Evolutionary conservation across 1,140 invertebrate species (phyloP).

Genomic region (Acromyrmex heyeri): DNA sequence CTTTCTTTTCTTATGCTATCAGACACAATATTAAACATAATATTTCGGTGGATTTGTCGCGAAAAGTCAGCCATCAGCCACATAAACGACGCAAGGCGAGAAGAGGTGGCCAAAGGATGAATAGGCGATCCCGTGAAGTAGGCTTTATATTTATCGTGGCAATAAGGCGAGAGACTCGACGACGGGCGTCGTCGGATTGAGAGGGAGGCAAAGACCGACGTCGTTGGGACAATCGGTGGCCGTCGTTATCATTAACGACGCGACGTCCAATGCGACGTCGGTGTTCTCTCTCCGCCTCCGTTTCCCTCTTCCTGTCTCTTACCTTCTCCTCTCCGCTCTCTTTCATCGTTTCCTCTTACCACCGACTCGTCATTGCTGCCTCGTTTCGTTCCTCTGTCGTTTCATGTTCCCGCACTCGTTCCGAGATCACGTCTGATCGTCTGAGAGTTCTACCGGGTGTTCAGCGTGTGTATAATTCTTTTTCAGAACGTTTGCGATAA

Average conservation of each 20-base stretch:
- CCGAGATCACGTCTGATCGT: slow-evolving; percentile 25
- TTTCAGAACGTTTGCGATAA: neutral
- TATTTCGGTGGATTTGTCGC: neutral
- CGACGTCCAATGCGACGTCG: slow-evolving; percentile 76
- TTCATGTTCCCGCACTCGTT: slow-evolving; percentile 43
- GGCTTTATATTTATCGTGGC: slow-evolving; percentile 81
- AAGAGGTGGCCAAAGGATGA: slow-evolving; percentile 34
- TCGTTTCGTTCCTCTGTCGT: slow-evolving; percentile 57
- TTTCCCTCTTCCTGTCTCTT: slow-evolving; percentile 61
- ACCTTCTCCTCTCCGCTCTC: slow-evolving; percentile 19
- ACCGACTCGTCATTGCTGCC: slow-evolving; percentile 53
- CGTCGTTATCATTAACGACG: slow-evolving; percentile 83
- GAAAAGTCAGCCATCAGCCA: slow-evolving; percentile 28
- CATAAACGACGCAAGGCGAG: neutral
- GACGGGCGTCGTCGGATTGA: slow-evolving; percentile 71
- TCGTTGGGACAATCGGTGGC: slow-evolving; percentile 81
- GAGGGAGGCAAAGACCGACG: slow-evolving; percentile 57
- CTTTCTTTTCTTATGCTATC: neutral
- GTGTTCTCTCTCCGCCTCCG: slow-evolving; percentile 65
- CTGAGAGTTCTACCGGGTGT: slow-evolving; percentile 56
- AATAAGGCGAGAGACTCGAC: slow-evolving; percentile 77
- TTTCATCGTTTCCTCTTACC: slow-evolving; percentile 42
- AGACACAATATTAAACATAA: slow-evolving; percentile 5
- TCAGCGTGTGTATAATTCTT: neutral
- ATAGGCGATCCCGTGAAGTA: slow-evolving; percentile 71